Evolutionary conservation across 2,113 vertebrate genomes (phyloP).

Genomic region (Amazona guildingii): DNA sequence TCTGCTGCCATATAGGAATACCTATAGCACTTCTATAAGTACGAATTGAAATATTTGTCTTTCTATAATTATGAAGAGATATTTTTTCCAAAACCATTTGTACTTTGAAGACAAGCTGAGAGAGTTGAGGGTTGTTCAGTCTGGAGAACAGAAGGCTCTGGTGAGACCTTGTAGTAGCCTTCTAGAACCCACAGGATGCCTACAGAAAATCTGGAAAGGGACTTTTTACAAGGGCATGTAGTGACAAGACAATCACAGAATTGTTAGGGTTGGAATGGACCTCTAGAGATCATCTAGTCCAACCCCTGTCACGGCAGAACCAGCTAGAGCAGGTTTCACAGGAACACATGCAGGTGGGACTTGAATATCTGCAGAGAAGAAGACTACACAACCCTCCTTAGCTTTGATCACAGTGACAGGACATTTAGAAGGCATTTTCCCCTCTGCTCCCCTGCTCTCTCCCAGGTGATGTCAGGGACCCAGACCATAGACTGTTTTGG

Average conservation of each 20-base stretch:
- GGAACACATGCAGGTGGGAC: neutral
- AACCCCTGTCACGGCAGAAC: neutral
- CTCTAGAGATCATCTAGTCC: neutral
- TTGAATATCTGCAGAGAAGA: neutral
- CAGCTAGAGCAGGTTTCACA: neutral
- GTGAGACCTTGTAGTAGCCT: neutral
- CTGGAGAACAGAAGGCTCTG: neutral
- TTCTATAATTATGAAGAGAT: neutral
- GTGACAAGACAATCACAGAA: neutral
- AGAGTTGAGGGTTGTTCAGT: neutral
- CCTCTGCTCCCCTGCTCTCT: neutral
- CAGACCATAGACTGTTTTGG: neutral
- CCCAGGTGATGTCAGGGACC: neutral
- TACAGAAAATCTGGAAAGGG: neutral
- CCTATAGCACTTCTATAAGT: neutral
- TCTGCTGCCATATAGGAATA: neutral
- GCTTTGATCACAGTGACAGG: neutral
- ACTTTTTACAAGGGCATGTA: neutral
- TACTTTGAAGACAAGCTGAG: neutral
- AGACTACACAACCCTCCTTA: neutral
- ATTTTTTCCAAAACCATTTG: neutral
- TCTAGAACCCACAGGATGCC: neutral
- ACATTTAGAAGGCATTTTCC: neutral
- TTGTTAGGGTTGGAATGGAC: neutral
- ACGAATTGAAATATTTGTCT: neutral